phyloP scores from a whole-genome alignment of 2,888 invertebrate species.

The Rambutsinella grinnellia region DNA sequence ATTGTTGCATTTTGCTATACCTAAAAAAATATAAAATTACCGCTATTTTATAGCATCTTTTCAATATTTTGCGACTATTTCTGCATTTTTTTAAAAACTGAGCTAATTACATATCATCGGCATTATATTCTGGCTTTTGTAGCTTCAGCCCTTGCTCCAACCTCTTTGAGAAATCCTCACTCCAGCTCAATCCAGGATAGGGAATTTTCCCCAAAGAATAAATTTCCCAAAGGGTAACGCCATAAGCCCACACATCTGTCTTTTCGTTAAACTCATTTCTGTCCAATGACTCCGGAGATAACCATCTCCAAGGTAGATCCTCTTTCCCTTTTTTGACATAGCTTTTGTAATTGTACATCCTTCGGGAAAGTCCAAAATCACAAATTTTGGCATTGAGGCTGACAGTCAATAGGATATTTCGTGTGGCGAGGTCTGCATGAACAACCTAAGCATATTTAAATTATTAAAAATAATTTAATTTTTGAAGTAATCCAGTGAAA shows the following conservation, averaged over 20 bases:
- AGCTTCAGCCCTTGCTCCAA: neutral
- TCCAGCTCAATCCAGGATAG: neutral
- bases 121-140: neutral
- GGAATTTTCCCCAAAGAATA: neutral
- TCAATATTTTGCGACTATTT: neutral
- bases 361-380: conserved; percentile 30
- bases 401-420: conserved; percentile 16
- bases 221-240: neutral
- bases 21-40: neutral
- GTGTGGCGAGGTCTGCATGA: too few species aligned
- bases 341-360: conserved; percentile 24
- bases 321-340: conserved; percentile 17
- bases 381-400: conserved; percentile 15
- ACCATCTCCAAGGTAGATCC: neutral
- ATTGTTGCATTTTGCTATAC: neutral
- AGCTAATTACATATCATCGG: neutral
- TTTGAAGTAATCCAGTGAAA: too few species aligned
- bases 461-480: too few species aligned
- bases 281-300: neutral
- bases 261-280: neutral
- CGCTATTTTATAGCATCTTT: neutral
- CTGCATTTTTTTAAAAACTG: neutral
- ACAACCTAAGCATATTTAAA: too few species aligned
- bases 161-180: neutral
- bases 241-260: too few species aligned